Base-by-base conservation (phyloP, 1,140 invertebrate species). In the Nomia melanderi region DNA sequence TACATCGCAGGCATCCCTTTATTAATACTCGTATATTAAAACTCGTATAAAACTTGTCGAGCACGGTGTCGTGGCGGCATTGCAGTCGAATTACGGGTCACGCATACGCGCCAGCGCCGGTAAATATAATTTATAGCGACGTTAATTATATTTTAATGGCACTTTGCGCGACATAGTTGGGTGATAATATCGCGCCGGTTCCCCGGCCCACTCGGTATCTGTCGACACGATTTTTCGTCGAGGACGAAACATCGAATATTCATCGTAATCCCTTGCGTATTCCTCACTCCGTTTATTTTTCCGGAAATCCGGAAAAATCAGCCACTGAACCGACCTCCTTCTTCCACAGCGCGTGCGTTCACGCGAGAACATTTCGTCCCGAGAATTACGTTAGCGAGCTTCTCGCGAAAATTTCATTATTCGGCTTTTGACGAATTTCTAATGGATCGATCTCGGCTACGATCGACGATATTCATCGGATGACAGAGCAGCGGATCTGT, bases 91-190 rank as follows among this genome's bases (percentile, higher is more conserved):
- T 74, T 66, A 66, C 53, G 50, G 36, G 72, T 67, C 72, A 67
- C 63, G 53, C 72, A 27, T 67, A 75, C 64, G 50, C 66, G 57
- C 50, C 7, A 12, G n/a, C 31, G 72, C 27, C 20, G n/a, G 54
- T 56, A 76, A 69, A 69, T 76, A 69, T 76, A 76, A 76, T 76
- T 76, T 76, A 76, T 69, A 60, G 73, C 73, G 41, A 59, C 73
- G 33, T 76, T 76, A 60, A 76, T 76, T 76, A 76, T 76, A 76
- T 76, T 76, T 76, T 69, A 76, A 76, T 50, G 67, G 73, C 73
- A 76, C 73, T 76, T 69, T 59, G 54, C 73, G 14, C 17, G 36
- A 44, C 70, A n/a, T 64, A 56, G 50, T 39, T 29, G 57, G 54
- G 41, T 41, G 64, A 75, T 57, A 75, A 50, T 59, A 69, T 76